Evolutionary conservation across 2,888 invertebrate species (phyloP).

Genomic region (Eilema sororculum): DNA sequence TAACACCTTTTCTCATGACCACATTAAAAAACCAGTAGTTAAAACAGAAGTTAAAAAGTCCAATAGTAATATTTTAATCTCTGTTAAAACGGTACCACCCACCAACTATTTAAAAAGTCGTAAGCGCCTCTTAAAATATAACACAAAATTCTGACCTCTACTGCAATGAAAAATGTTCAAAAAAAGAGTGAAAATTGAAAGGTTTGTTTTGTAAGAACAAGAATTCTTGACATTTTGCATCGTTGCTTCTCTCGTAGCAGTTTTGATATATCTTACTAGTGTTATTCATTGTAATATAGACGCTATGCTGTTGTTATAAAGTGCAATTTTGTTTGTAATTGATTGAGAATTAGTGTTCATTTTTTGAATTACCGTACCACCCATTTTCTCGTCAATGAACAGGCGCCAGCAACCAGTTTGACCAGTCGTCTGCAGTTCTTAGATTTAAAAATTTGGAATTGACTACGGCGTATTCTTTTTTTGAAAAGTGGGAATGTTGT

Average conservation of each 20-base stretch:
- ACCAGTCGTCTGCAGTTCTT: conserved; percentile 45
- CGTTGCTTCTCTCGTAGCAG: conserved; percentile 28
- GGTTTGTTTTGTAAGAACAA: conserved; percentile 52
- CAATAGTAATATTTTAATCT: conserved; percentile 50
- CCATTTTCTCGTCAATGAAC: conserved; percentile 70
- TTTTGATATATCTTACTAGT: conserved; percentile 19
- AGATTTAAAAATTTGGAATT: conserved; percentile 36
- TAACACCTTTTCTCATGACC: conserved; percentile 39
- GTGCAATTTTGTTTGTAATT: conserved; percentile 29
- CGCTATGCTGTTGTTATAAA: fast-evolving
- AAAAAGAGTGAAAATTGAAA: conserved; percentile 59
- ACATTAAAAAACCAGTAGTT: conserved; percentile 40
- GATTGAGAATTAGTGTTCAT: conserved; percentile 56
- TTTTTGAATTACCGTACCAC: conserved; percentile 53
- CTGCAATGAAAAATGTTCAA: conserved; percentile 29
- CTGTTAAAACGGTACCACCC: conserved; percentile 64
- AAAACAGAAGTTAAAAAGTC: conserved; percentile 38
- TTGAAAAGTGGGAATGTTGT: no score
- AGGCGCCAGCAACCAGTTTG: conserved; percentile 71
- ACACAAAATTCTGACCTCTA: conserved; percentile 50
- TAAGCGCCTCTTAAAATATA: conserved; percentile 39
- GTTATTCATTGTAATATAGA: conserved; percentile 14
- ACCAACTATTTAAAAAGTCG: conserved; percentile 38
- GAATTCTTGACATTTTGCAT: conserved; percentile 63
- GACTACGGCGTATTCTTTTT: background rate